These are phyloP conservation scores for Oscheius sp. DNA, from an alignment of 2,888 invertebrate genomes.

Conservation along the genomic window DNA sequence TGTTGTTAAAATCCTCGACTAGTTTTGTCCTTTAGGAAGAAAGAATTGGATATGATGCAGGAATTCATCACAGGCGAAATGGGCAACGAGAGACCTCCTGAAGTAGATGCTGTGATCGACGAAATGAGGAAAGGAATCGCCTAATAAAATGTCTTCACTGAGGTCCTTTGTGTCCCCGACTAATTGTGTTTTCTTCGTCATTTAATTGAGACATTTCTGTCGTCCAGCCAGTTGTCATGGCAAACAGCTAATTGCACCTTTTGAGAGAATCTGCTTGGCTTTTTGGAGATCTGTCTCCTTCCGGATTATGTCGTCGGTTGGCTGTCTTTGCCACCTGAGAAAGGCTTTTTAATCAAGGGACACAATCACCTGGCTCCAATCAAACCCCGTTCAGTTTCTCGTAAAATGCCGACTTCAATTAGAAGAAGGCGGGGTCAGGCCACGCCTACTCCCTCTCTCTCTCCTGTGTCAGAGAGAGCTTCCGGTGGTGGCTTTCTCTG, in stretches of 20 bases:
- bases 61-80: constrained; percentile 34
- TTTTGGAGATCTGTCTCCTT: neutral
- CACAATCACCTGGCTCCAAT: constrained; percentile 2
- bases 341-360: neutral
- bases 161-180: constrained; percentile 11
- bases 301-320: neutral
- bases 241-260: no score
- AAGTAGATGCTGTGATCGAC: constrained; percentile 30
- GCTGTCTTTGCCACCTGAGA: neutral
- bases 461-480: neutral
- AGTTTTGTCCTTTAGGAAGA: no score
- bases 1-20: no score
- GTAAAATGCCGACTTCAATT: neutral
- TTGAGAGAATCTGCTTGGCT: no score
- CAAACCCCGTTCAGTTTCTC: neutral
- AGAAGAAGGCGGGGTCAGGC: constrained; percentile 2
- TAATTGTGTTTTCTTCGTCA: constrained; percentile 21
- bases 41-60: constrained; percentile 36
- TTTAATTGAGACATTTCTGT: neutral
- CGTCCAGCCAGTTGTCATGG: neutral
- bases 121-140: constrained; percentile 8
- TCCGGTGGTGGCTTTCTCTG: neutral
- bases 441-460: neutral
- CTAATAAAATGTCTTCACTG: no score
- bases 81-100: constrained; percentile 32